Percentiles rank a stretch among this genome's conserved stretches.
phyloP scores from a whole-genome alignment of 2,888 invertebrate genomes.

The Carterocephalus palaemon region DNA sequence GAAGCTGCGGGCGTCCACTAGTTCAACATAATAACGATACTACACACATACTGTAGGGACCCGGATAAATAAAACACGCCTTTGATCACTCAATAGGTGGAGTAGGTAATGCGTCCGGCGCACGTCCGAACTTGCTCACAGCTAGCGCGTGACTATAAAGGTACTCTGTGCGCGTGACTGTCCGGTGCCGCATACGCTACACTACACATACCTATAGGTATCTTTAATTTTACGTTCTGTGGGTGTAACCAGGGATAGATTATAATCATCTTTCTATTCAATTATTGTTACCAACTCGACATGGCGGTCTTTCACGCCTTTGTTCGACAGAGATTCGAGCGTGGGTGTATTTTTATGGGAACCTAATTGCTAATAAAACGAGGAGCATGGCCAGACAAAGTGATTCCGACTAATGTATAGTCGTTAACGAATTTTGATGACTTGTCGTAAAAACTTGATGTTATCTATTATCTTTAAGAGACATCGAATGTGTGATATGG shows the following conservation, averaged over 20 bases:
- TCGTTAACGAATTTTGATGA: conserved; percentile 24
- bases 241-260: conserved; percentile 10
- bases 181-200: too few relatives aligned
- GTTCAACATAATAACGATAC: too few relatives aligned
- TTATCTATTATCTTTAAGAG: conserved; percentile 5
- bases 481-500: conserved; percentile 1
- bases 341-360: conserved; percentile 24
- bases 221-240: too few relatives aligned
- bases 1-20: too few relatives aligned
- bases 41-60: too few relatives aligned
- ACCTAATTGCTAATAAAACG: conserved; percentile 24
- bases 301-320: conserved; percentile 9
- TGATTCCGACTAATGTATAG: conserved; percentile 27
- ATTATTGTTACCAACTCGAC: conserved; percentile 1
- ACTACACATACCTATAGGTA: too few relatives aligned
- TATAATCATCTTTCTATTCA: conserved; percentile 12
- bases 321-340: conserved; percentile 8
- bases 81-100: too few relatives aligned
- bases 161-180: too few relatives aligned
- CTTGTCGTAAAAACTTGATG: conserved; percentile 1
- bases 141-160: too few relatives aligned
- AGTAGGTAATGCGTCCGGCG: too few relatives aligned
- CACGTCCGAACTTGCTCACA: too few relatives aligned
- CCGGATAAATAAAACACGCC: too few relatives aligned
- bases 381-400: conserved; percentile 24